Base-by-base conservation (phyloP, 2,888 invertebrate species). In the Scaptomyza caliginosa region DNA sequence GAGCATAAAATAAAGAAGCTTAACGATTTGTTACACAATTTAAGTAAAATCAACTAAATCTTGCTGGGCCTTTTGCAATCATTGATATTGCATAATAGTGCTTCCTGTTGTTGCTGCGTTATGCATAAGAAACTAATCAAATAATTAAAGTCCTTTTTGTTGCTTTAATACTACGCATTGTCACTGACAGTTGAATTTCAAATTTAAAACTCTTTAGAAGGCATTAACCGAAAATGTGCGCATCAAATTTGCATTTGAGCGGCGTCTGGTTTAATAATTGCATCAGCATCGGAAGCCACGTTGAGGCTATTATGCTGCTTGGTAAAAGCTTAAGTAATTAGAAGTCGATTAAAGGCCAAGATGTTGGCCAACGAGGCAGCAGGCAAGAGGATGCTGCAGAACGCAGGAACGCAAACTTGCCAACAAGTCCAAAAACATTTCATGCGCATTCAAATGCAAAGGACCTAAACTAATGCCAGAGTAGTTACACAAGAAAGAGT, bases 261-360 rank as follows among this genome's bases (percentile, higher is more conserved):
- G 28, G 32, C 40, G 26, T 52, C 30, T 50, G 54, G 57, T 40
- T 52, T 42, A 74, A 79, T 70, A 79, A 86, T 68, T 63, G 66
- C 83, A 66, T 43, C 66, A 21, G 36, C 54, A 64, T 64, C 46
- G 59, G 59, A 50, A 50, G 63, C 81, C 80, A 73, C 60, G 55
- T 56, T 65, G 62, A 46, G 60, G 68, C 76, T 56, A 70, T 86
- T 83, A 74, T 67, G 64, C 66, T 63, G 76, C 55, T 73, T 67
- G 71, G 74, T 48, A 67, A 49, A 13, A 64, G 81, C 86, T 86
- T 73, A 78, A 81, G 86, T 71, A 83, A 83, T 86, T 86, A 83
- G 85, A 81, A 86, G 74, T 83, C 86, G 87, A 83, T 86, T 83
- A 84, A 60, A 67, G 67, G 56, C 56, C 43, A 56, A 64, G 58